Evolutionary conservation across 2,113 vertebrate species (phyloP).

Genomic region (Gasterosteus aculeatus): DNA sequence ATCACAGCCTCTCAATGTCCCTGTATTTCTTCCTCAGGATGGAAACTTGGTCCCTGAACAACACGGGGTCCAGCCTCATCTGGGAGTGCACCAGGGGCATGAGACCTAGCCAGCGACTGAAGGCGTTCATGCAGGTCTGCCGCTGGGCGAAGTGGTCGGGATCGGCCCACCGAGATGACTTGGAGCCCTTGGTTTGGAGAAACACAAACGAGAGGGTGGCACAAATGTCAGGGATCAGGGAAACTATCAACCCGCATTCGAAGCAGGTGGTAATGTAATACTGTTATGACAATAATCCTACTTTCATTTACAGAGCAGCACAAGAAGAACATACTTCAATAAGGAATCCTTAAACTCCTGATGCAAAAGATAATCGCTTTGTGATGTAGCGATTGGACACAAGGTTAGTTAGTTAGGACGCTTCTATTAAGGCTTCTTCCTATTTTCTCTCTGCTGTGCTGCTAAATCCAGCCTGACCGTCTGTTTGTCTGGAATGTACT

Average conservation of each 20-base stretch:
- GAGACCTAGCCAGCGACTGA: conserved; percentile 82
- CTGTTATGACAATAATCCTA: not conserved
- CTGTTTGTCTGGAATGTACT: not conserved
- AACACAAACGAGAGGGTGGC: not conserved
- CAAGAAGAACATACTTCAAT: not conserved
- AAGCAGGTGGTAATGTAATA: not conserved
- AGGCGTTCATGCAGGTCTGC: conserved; percentile 84
- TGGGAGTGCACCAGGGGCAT: conserved; percentile 85
- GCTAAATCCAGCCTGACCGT: not conserved
- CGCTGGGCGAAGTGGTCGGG: conserved; percentile 85
- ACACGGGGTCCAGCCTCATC: conserved; percentile 83
- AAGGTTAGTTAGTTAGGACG: not conserved
- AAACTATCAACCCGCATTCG: not conserved
- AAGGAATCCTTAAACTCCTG: not conserved
- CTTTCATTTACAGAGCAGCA: not conserved
- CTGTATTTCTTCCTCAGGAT: conserved; percentile 85
- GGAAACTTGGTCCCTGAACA: conserved; percentile 87
- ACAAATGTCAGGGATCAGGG: not conserved
- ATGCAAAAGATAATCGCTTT: not conserved
- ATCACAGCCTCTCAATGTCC: conserved; percentile 83
- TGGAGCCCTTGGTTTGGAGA: conserved; percentile 74
- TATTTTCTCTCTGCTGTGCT: not conserved
- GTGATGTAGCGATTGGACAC: not conserved
- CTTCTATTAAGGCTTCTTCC: too few species aligned
- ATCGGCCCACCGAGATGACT: conserved; percentile 84